Conservation (phyloP, 2,113 vertebrate genomes). For the Phylloscopus whistleri region DNA sequence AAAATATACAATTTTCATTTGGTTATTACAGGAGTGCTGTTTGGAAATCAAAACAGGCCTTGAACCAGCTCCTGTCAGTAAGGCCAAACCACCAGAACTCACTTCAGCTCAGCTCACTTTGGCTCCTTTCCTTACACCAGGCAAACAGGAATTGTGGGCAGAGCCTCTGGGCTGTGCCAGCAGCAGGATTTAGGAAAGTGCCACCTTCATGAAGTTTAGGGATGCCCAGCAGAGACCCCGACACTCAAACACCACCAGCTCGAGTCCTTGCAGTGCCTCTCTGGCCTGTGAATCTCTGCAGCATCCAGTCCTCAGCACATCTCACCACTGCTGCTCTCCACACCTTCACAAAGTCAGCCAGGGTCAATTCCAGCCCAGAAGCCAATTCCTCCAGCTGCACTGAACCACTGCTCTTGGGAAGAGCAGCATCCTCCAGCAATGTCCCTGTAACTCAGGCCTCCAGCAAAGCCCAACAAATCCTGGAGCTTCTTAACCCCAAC, state of each 20-base stretch:
- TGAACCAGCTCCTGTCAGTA: background rate
- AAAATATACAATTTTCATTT: background rate
- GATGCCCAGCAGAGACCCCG: background rate
- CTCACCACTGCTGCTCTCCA: background rate
- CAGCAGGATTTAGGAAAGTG: too few species aligned
- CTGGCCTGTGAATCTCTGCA: background rate
- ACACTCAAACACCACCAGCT: background rate
- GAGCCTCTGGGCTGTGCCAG: background rate
- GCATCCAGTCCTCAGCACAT: background rate
- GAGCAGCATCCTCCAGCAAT: background rate
- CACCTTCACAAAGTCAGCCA: background rate
- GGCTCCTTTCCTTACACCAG: background rate
- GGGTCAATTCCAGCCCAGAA: background rate
- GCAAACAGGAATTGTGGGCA: background rate
- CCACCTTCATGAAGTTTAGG: background rate
- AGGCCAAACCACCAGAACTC: background rate
- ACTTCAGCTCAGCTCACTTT: background rate
- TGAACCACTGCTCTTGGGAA: background rate
- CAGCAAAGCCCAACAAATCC: background rate
- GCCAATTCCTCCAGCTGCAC: background rate
- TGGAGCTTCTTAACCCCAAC: background rate
- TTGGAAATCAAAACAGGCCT: background rate
- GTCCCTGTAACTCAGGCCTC: background rate
- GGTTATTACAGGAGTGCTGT: rapidly evolving
- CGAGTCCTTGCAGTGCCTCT: background rate